phyloP scores from a whole-genome alignment of 1,140 invertebrate species.

The Cydia amplana region DNA sequence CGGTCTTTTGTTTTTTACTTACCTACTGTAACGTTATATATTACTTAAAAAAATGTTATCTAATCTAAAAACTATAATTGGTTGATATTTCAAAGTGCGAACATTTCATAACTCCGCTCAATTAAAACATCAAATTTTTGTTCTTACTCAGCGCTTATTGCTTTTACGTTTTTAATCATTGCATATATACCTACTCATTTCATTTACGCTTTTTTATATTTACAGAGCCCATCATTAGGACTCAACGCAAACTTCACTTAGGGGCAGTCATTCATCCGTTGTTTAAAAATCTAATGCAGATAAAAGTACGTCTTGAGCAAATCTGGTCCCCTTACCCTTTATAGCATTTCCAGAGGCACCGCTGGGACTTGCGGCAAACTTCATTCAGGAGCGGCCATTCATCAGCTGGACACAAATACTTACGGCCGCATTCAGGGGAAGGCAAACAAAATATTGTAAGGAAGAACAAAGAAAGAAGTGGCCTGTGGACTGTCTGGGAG shows the following conservation, averaged over 20 bases:
- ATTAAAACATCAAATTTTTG: too few relatives aligned
- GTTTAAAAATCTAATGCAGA: conserved; percentile 14
- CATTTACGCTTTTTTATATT: neutral
- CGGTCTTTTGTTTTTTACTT: too few relatives aligned
- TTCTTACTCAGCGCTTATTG: too few relatives aligned
- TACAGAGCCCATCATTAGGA: neutral
- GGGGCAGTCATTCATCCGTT: neutral
- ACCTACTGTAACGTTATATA: too few relatives aligned
- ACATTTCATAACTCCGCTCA: too few relatives aligned
- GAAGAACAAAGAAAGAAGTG: conserved; percentile 42
- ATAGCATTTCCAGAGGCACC: conserved; percentile 15
- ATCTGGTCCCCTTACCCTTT: conserved; percentile 18
- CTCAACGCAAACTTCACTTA: conserved; percentile 7
- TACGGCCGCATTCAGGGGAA: conserved; percentile 31
- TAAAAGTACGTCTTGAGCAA: conserved; percentile 14
- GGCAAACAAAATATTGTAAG: conserved; percentile 44
- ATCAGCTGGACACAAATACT: conserved; percentile 31
- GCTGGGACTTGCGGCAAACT: conserved; percentile 23
- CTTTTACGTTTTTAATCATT: too few relatives aligned
- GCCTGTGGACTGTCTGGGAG: conserved; percentile 34
- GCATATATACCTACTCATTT: too few relatives aligned
- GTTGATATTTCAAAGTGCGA: too few relatives aligned
- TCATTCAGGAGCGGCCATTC: conserved; percentile 21
- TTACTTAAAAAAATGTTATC: too few relatives aligned
- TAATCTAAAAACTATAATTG: too few relatives aligned